phyloP scores from a whole-genome alignment of 2,113 vertebrate genomes.

The Rissa tridactyla region DNA sequence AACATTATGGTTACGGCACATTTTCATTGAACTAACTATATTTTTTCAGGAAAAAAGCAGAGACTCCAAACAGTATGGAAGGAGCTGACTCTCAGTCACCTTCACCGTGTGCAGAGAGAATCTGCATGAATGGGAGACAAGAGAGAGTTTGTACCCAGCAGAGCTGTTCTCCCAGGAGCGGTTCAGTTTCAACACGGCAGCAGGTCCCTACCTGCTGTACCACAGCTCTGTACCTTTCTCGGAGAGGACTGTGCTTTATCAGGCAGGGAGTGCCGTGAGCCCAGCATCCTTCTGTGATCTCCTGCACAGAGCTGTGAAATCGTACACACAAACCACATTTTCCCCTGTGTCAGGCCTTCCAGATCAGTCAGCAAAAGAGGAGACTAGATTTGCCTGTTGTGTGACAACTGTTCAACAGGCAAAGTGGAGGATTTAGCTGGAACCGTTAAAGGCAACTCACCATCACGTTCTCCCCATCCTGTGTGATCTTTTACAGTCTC shows the following conservation, averaged over 20 bases:
- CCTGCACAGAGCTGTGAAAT: neutral
- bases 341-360: neutral
- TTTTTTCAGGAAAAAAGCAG: neutral
- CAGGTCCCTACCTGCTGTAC: neutral
- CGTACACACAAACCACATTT: fast-evolving
- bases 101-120: neutral
- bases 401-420: neutral
- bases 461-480: neutral
- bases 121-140: neutral
- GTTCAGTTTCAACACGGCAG: neutral
- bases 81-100: neutral
- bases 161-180: neutral
- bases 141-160: neutral
- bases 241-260: neutral
- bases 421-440: neutral
- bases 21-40: neutral
- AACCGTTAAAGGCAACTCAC: neutral
- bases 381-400: neutral
- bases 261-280: neutral
- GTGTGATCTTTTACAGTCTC: neutral
- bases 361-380: neutral
- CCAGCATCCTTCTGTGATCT: neutral
- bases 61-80: neutral
- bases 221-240: neutral
- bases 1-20: neutral